Conservation (phyloP, 2,113 vertebrate species). For the Apodemus speciosus region DNA sequence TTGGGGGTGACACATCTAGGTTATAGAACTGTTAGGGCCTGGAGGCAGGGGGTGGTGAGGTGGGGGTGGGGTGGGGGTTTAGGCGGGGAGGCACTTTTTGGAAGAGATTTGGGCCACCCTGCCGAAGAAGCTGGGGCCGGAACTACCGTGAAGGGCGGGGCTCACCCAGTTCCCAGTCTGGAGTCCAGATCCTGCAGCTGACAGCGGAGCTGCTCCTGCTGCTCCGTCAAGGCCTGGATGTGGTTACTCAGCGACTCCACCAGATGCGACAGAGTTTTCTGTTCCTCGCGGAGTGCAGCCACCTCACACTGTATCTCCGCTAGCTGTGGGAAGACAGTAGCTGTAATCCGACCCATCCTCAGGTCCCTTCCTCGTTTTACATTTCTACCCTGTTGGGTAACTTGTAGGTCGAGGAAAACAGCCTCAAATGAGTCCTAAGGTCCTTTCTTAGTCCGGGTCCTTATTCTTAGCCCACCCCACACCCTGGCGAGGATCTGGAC, state of each 20-base stretch:
- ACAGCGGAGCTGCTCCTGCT: slow-evolving; percentile 44
- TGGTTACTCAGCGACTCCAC: slow-evolving; percentile 74
- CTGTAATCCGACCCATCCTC: neutral
- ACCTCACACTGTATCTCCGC: slow-evolving; percentile 85
- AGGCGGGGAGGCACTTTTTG: neutral
- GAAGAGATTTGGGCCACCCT: neutral
- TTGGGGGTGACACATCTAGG: neutral
- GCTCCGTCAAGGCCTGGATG: slow-evolving; percentile 42
- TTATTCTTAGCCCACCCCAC: too few relatives aligned
- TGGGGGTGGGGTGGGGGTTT: neutral
- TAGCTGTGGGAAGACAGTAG: slow-evolving; percentile 77
- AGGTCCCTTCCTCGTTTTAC: neutral
- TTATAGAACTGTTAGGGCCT: neutral
- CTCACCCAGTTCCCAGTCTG: slow-evolving; percentile 52
- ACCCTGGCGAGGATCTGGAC: neutral
- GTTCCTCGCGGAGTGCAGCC: slow-evolving; percentile 82
- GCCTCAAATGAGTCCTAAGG: neutral
- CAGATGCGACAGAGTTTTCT: slow-evolving; percentile 81
- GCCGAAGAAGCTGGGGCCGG: neutral
- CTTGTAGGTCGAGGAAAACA: neutral
- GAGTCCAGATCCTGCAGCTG: slow-evolving; percentile 64
- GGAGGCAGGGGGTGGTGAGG: neutral
- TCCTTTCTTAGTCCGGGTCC: neutral
- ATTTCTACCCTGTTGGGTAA: neutral
- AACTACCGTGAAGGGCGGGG: neutral